Evolutionary conservation across 2,888 invertebrate species (phyloP).

Genomic region (Phytoseiulus persimilis): DNA sequence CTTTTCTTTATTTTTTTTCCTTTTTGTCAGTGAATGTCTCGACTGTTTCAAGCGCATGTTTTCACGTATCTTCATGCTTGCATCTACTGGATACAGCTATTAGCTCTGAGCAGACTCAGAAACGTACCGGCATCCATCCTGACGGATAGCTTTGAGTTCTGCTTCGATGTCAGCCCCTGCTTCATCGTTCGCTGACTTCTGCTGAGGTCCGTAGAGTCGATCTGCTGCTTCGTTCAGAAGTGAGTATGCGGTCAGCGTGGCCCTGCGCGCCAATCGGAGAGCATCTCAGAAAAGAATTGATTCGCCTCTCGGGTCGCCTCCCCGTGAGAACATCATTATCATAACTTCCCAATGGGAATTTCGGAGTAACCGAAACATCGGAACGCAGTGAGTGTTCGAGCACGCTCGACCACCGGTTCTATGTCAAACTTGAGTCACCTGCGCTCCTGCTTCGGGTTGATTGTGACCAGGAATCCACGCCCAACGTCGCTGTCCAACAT

Average conservation of each 20-base stretch:
- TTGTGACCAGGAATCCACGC: constrained; percentile 22
- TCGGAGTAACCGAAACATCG: too few species aligned
- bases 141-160: background rate
- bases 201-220: constrained; percentile 32
- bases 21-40: too few species aligned
- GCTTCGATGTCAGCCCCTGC: constrained; percentile 9
- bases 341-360: background rate
- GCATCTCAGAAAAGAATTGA: background rate
- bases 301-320: too few species aligned
- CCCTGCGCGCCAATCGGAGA: background rate
- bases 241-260: constrained; percentile 22
- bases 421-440: background rate
- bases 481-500: background rate
- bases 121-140: constrained; percentile 6
- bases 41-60: too few species aligned
- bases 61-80: too few species aligned
- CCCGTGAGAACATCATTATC: too few species aligned
- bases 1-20: too few species aligned
- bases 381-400: too few species aligned
- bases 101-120: too few species aligned
- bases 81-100: too few species aligned
- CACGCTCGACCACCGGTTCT: too few species aligned
- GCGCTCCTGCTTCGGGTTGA: constrained; percentile 21
- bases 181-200: background rate
- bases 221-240: constrained; percentile 21